Evolutionary conservation across 2,888 invertebrate genomes (phyloP).

Genomic region (Eristalis arbustorum): DNA sequence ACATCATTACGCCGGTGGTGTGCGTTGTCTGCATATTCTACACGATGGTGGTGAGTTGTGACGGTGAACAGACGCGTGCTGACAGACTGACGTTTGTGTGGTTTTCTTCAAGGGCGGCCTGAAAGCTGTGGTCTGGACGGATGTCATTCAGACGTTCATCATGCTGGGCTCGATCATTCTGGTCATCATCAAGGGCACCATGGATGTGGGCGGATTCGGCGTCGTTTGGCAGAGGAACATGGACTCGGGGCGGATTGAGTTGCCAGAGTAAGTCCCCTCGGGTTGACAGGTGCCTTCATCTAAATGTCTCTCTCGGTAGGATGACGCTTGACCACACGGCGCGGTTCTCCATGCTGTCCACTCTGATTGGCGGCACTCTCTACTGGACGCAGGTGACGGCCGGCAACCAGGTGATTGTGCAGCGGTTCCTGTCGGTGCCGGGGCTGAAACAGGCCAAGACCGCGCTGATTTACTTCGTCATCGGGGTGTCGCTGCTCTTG

Average conservation of each 20-base stretch:
- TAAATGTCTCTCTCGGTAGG: slow-evolving; percentile 80
- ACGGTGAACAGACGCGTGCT: background rate
- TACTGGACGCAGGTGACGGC: slow-evolving; percentile 89
- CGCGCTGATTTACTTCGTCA: slow-evolving; percentile 84
- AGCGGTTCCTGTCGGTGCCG: slow-evolving; percentile 89
- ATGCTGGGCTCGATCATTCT: slow-evolving; percentile 89
- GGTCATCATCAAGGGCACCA: slow-evolving; percentile 87
- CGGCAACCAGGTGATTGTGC: slow-evolving; percentile 92
- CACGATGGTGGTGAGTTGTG: slow-evolving; percentile 89
- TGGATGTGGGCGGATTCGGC: slow-evolving; percentile 86
- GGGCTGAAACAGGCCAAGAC: slow-evolving; percentile 85
- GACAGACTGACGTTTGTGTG: slow-evolving; percentile 77
- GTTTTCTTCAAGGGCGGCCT: slow-evolving; percentile 84
- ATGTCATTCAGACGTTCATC: slow-evolving; percentile 88
- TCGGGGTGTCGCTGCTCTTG: slow-evolving; percentile 84
- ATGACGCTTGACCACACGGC: slow-evolving; percentile 89
- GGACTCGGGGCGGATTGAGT: slow-evolving; percentile 86
- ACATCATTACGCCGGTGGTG: slow-evolving; percentile 90
- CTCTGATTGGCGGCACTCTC: slow-evolving; percentile 87
- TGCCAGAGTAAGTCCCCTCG: slow-evolving; percentile 83
- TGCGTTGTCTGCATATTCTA: slow-evolving; percentile 92
- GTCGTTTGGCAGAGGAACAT: slow-evolving; percentile 85
- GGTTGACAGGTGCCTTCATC: background rate
- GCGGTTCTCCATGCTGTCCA: slow-evolving; percentile 88
- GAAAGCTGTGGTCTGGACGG: slow-evolving; percentile 91